Evolutionary conservation across 2,888 invertebrate species (phyloP).

Genomic region (Rugalucina vietnamica): DNA sequence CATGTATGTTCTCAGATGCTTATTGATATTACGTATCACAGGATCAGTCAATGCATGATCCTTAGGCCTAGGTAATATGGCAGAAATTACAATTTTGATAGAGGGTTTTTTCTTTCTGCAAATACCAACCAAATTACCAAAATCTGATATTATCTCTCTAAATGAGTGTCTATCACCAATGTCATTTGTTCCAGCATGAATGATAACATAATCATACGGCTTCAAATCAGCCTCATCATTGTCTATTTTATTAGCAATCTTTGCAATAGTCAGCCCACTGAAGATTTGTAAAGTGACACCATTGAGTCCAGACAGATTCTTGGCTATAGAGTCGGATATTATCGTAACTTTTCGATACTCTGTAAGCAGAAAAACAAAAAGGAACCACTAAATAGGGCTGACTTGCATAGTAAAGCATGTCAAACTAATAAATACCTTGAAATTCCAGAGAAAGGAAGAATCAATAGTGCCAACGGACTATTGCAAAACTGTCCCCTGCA

Average conservation of each 20-base stretch:
- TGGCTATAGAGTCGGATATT: neutral
- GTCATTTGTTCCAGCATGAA: neutral
- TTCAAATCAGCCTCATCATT: neutral
- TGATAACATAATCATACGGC: neutral
- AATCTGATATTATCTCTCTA: neutral
- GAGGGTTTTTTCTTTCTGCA: neutral
- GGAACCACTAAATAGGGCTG: no score
- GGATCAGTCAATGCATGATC: neutral
- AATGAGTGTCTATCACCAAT: neutral
- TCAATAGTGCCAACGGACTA: no score
- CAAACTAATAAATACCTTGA: neutral
- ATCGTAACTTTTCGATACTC: neutral
- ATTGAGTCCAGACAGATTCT: slow-evolving; percentile 12
- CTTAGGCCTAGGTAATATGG: neutral
- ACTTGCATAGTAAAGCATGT: neutral
- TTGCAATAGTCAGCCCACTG: neutral
- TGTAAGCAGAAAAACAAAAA: neutral
- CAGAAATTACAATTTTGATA: neutral
- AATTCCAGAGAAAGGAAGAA: no score
- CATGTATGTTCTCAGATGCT: neutral
- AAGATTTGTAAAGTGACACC: neutral
- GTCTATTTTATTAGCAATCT: neutral
- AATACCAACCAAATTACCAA: neutral
- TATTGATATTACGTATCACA: neutral
- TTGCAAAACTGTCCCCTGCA: no score